Evolutionary conservation across 1,140 invertebrate genomes (phyloP), one percentile per base, ranked within the genome.

Genomic region (Sitobion miscanthi): DNA sequence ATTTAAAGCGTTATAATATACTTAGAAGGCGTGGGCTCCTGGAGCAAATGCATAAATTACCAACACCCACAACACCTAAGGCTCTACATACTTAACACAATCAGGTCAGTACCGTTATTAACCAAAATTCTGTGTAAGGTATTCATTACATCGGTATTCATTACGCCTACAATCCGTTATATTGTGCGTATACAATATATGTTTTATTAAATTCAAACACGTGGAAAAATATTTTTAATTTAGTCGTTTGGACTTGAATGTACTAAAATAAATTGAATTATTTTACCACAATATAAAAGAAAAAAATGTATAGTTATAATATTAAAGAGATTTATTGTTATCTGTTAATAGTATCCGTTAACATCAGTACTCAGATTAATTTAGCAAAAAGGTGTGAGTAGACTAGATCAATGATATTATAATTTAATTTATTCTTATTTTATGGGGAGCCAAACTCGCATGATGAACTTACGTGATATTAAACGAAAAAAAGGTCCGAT

Each of bases 401-500:
- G 9, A 83, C 35, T 23, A 7, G 82, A 83, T 83, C 42, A 49
- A 87, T 87, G 45, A 8, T 47, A 49, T 30, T 47, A n/a, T 30
- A 47, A 25, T 45, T 47, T 87, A 87, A 87, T 87, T 87, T 87
- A 87, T 45, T 87, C 45, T 87, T 47, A n/a, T 87, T 87, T 30
- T 30, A 47, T 30, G 45, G 85, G 14, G 5, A 30, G 45, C 45
- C 42, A 30, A 47, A 6, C 25, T 45, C 14, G 30, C 23, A 45
- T 47, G 45, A 87, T 47, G 11, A 87, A 87, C 85, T 45, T n/a
- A 47, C 21, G 83, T 25, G 42, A 45, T 85, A 85, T 42, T 21
- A 25, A 85, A 42, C 38, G 1, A 85, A 42, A 85, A 85, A 85
- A 85, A 42, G 9, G 83, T 85, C 6, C 85, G 45, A 86, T 9